Percentiles rank a stretch among this genome's conserved stretches.
Evolutionary conservation across 2,113 vertebrate species (phyloP).

Genomic region (Cinclus cinclus): DNA sequence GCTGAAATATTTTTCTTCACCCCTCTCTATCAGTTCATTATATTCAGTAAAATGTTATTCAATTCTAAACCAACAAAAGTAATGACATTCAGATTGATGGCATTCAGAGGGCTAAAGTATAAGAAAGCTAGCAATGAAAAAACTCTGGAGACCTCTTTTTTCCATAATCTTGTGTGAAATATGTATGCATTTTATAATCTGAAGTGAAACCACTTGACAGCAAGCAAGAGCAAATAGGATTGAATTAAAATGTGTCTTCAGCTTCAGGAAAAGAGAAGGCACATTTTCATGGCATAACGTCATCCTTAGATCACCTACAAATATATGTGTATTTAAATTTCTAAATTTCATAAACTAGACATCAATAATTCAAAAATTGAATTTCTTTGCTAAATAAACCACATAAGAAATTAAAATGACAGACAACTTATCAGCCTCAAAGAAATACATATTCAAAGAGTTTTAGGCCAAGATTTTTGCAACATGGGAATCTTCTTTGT

Average conservation of each 20-base stretch:
- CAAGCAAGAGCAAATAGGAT: not conserved
- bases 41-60: not conserved
- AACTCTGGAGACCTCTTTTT: not conserved
- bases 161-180: not conserved
- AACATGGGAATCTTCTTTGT: not conserved
- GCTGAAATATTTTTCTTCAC: not conserved
- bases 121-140: not conserved
- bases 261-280: not conserved
- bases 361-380: not conserved
- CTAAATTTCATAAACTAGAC: not conserved
- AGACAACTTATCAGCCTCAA: not conserved
- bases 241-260: not conserved
- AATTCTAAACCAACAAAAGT: not conserved
- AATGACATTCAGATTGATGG: not conserved
- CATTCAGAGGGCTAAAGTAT: not conserved
- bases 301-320: not conserved
- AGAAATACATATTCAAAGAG: not conserved
- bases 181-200: not conserved
- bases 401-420: not conserved
- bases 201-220: not conserved
- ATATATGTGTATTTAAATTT: not conserved
- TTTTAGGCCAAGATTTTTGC: not conserved
- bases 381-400: not conserved
- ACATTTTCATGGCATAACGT: not conserved
- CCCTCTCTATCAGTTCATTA: not conserved